phyloP scores from a whole-genome alignment of 2,113 vertebrate species.

The Shinisaurus crocodilurus region DNA sequence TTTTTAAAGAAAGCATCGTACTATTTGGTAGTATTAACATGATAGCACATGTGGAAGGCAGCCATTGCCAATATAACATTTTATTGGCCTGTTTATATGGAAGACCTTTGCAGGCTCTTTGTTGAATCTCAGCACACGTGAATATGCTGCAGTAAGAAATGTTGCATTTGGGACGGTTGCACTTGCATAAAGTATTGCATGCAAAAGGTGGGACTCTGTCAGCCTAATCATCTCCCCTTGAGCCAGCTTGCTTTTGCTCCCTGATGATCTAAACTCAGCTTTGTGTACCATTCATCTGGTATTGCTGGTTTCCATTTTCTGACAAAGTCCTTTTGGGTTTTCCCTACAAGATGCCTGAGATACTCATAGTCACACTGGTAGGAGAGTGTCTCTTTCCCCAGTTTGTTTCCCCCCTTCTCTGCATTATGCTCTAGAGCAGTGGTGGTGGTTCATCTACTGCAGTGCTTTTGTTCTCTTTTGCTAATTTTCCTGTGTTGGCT shows the following conservation, averaged over 20 bases:
- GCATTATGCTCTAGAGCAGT: neutral
- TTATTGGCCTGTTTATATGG: neutral
- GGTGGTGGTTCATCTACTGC: neutral
- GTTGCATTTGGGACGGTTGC: accelerated
- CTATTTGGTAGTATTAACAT: too few species aligned
- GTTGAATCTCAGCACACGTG: accelerated
- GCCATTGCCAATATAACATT: neutral
- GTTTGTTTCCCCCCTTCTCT: constrained; percentile 2
- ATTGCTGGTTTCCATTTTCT: constrained; percentile 24
- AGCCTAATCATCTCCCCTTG: neutral
- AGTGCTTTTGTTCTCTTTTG: constrained; percentile 9
- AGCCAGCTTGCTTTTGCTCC: neutral
- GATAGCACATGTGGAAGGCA: constrained; percentile 1
- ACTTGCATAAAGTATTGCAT: accelerated
- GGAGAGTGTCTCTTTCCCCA: neutral
- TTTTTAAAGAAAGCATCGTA: neutral
- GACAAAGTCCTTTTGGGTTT: neutral
- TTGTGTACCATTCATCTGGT: accelerated
- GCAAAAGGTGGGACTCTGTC: neutral
- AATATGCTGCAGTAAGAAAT: neutral
- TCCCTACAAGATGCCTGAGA: neutral
- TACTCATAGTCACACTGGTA: accelerated
- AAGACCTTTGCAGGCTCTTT: neutral
- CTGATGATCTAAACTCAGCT: neutral
- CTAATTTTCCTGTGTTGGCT: constrained; percentile 15